Base-by-base conservation (phyloP, 2,888 invertebrate species). In the Chesias legatella region DNA sequence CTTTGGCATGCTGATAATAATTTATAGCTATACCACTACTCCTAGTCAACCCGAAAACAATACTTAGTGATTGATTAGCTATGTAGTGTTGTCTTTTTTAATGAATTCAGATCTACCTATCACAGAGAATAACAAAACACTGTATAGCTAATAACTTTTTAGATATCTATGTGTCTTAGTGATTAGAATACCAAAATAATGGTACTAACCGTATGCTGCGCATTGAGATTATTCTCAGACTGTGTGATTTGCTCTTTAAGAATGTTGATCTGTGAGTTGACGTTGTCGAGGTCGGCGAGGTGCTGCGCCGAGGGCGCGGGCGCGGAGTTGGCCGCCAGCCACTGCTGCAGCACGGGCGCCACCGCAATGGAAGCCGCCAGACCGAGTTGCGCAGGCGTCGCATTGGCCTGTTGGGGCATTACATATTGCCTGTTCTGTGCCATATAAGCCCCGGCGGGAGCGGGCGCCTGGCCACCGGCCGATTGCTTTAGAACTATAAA, bases 201-300 rank as follows among this genome's bases (percentile, higher is more conserved):
- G 11, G 10, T 25, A 64, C 91, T 85, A 65, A 96, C 96, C 71
- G 96, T 92, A 79, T 98, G 97, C 74, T 99, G 99, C 37, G 98
- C 98, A 61, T 94, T 93, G 53, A 99, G 90, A 90, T 99, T 99
- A 69, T 93, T 94, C 79, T 99, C 99, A 67, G 98, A 98, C 79
- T 98, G 98, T 60, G 93, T 92, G 51, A 99, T 96, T 89, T 99
- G 97, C 70, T 97, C 97, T 72, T 95, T 94, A 53, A 97, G 88
- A 53, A 92, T 90, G 68, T 92, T 92, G 78, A 97, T 95, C 80
- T 97, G 97, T 55, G 92, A 90, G 65, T 91, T 89, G 66, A 94
- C 74, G 66, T 89, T 69, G 90, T 93, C 74, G 89, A 89, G 53
- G 67, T 80, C 74, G 55, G 69, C 67, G 33, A 55, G 48, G 48